Evolutionary conservation across 2,888 invertebrate genomes (phyloP).

Genomic region (Netelia inedita): DNA sequence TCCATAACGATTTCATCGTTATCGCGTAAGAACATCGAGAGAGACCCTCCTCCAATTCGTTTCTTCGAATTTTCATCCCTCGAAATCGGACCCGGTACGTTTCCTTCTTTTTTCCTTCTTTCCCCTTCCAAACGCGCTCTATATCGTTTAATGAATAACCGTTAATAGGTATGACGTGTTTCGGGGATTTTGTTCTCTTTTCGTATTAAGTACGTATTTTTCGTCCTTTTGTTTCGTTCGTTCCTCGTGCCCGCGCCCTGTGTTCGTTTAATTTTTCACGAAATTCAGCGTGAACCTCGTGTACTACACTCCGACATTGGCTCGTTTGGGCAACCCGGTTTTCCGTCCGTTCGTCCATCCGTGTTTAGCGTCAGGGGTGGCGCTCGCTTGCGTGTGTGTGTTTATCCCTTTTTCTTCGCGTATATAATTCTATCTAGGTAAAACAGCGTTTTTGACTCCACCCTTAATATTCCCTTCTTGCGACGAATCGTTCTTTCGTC

Average conservation of each 20-base stretch:
- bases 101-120: constrained; percentile 4
- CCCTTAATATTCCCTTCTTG: constrained; percentile 4
- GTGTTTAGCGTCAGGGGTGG: background rate
- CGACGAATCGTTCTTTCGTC: background rate
- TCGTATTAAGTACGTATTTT: background rate
- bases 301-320: too few species aligned
- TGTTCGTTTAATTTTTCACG: constrained; percentile 58
- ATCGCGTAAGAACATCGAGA: background rate
- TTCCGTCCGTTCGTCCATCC: background rate
- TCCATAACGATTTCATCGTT: constrained; percentile 44
- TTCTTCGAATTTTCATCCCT: constrained; percentile 44
- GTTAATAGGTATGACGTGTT: constrained; percentile 77
- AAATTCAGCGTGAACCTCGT: background rate
- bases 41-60: background rate
- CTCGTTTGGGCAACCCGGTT: too few species aligned
- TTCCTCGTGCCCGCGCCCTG: constrained; percentile 17
- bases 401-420: constrained; percentile 21
- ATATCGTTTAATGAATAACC: constrained; percentile 80
- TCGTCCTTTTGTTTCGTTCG: constrained; percentile 1
- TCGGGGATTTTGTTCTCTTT: constrained; percentile 53
- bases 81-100: constrained; percentile 19
- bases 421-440: constrained; percentile 66
- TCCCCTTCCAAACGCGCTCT: constrained; percentile 39
- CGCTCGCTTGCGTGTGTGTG: background rate
- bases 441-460: constrained; percentile 45